phyloP scores from a whole-genome alignment of 2,113 vertebrate genomes.

The Laticauda colubrina region DNA sequence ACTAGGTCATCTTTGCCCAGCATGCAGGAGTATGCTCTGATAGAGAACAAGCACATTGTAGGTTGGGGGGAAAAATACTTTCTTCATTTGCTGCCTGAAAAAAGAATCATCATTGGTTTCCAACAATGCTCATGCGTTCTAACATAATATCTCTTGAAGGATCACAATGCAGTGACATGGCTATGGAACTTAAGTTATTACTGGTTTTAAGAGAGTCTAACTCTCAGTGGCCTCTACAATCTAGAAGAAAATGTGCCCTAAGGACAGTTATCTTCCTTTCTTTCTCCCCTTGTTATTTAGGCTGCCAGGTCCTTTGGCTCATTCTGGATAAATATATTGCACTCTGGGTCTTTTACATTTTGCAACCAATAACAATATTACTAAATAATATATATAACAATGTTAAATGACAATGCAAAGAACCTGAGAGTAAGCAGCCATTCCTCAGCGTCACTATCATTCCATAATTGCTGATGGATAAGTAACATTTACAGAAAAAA shows the following conservation, averaged over 20 bases:
- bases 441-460: not conserved
- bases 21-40: conserved; percentile 61
- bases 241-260: not conserved
- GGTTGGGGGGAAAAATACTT: conserved; percentile 38
- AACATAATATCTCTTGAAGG: not conserved
- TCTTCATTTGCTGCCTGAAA: conserved; percentile 72
- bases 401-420: not conserved
- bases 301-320: not conserved
- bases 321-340: not conserved
- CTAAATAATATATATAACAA: not conserved
- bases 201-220: not conserved
- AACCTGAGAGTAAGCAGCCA: not conserved
- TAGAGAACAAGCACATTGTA: conserved; percentile 47
- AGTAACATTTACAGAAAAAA: not conserved
- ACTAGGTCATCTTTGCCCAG: conserved; percentile 66
- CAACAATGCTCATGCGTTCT: conserved; percentile 25
- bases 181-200: not conserved
- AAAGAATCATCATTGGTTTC: conserved; percentile 63
- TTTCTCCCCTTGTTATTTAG: not conserved
- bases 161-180: not conserved
- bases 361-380: not conserved
- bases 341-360: not conserved
- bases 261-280: not conserved
- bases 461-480: not conserved
- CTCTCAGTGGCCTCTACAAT: conserved; percentile 4